A percentile compares a stretch with the other conserved stretches of the same genome.
These are phyloP conservation scores for Aleiodes leptofemur DNA, from an alignment of 2,888 invertebrate genomes.

Conservation along the genomic window DNA sequence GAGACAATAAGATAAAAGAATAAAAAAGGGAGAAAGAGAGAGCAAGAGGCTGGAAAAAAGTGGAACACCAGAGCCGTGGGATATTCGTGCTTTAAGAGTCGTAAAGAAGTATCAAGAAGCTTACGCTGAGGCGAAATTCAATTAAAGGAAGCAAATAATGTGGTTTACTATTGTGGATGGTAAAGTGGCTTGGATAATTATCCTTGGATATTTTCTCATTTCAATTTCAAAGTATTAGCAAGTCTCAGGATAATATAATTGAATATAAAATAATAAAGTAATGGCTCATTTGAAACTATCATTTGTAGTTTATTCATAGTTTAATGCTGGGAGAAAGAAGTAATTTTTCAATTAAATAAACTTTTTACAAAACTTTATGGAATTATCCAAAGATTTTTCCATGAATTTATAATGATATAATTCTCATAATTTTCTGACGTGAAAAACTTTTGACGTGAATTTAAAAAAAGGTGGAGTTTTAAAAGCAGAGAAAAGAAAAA, in stretches of 20 bases:
- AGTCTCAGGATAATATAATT: constrained; percentile 59
- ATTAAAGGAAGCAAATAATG: constrained; percentile 64
- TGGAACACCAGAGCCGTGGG: constrained; percentile 41
- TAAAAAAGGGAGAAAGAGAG: constrained; percentile 23
- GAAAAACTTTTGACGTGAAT: too few relatives aligned
- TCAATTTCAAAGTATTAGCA: constrained; percentile 12
- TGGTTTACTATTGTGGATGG: constrained; percentile 57
- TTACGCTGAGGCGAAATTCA: constrained; percentile 54
- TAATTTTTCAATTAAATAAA: too few relatives aligned
- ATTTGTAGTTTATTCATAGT: neutral
- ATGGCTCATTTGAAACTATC: constrained; percentile 37
- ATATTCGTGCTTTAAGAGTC: constrained; percentile 49
- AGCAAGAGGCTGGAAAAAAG: constrained; percentile 34
- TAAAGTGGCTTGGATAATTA: constrained; percentile 56
- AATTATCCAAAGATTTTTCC: too few relatives aligned
- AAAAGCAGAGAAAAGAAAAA: neutral
- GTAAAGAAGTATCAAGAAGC: constrained; percentile 50
- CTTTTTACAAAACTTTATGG: too few relatives aligned
- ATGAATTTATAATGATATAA: too few relatives aligned
- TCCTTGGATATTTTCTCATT: constrained; percentile 58
- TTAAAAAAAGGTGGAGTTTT: too few relatives aligned
- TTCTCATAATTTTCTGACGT: too few relatives aligned
- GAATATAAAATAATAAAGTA: constrained; percentile 54
- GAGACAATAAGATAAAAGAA: constrained; percentile 25
- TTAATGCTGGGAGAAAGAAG: neutral